Conservation (phyloP, 2,113 vertebrate species). For the Symphodus melops region DNA sequence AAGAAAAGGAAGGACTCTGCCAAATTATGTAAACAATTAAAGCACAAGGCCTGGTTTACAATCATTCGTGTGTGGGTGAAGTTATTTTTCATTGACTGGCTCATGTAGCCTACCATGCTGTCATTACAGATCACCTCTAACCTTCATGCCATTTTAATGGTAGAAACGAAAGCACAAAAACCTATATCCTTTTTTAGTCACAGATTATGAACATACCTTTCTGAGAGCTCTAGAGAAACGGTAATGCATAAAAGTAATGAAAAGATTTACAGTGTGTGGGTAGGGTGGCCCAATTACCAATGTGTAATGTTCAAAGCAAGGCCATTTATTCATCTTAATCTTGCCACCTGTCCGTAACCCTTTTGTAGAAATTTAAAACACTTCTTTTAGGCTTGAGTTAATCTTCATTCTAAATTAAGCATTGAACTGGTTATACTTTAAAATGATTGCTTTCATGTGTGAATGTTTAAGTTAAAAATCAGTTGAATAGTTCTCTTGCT, state of each 20-base stretch:
- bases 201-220: not conserved
- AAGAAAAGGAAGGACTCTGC: conserved; percentile 54
- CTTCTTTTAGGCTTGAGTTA: conserved; percentile 1
- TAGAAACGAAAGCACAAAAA: conserved; percentile 2
- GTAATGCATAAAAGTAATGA: conserved; percentile 15
- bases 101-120: conserved; percentile 20
- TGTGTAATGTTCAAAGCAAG: conserved; percentile 18
- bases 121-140: conserved; percentile 48
- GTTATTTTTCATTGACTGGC: conserved; percentile 50
- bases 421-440: not conserved
- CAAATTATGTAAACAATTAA: conserved; percentile 73
- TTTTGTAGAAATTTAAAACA: conserved; percentile 8
- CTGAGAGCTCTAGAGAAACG: not conserved
- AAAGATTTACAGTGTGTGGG: conserved; percentile 20
- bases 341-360: conserved; percentile 8
- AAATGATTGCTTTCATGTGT: not conserved
- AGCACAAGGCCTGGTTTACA: conserved; percentile 50
- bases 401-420: not conserved
- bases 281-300: conserved; percentile 22
- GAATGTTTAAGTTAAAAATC: not conserved
- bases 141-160: conserved; percentile 16
- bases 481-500: too few species aligned
- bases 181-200: not conserved
- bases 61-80: conserved; percentile 55
- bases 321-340: conserved; percentile 21